Percentiles rank a stretch among this genome's conserved stretches.
phyloP scores from a whole-genome alignment of 23 tunicate species.

The Clavelina lepadiformis region DNA sequence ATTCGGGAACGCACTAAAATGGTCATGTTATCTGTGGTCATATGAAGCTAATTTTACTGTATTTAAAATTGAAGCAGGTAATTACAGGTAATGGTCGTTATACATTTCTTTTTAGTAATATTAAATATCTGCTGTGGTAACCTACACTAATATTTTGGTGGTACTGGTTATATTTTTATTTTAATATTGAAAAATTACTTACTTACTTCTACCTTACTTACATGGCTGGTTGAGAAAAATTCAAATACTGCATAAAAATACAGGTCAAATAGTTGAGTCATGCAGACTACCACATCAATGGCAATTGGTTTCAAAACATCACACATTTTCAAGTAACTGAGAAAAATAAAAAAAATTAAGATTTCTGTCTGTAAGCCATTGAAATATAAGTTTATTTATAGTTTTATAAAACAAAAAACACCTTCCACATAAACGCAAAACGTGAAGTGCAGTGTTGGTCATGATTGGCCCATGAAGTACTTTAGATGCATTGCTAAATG shows the following conservation, averaged over 20 bases:
- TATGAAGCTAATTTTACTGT: too few species aligned
- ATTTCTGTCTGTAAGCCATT: background rate
- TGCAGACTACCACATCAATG: conserved; percentile 64
- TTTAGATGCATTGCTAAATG: background rate
- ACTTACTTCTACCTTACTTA: too few species aligned
- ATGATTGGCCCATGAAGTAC: conserved; percentile 47
- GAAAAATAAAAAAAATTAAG: conserved; percentile 5
- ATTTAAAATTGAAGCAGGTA: too few species aligned
- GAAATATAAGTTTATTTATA: background rate
- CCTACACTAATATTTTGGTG: too few species aligned
- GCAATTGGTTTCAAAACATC: conserved; percentile 76
- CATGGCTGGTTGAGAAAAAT: conserved; percentile 47
- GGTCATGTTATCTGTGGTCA: too few species aligned
- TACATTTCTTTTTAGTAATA: too few species aligned
- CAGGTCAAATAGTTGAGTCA: conserved; percentile 71
- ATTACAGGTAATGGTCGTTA: too few species aligned
- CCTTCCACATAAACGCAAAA: conserved; percentile 77
- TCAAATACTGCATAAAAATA: conserved; percentile 54
- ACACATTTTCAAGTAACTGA: conserved; percentile 84
- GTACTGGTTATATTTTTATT: too few species aligned
- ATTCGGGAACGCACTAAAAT: too few species aligned
- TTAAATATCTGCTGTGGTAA: too few species aligned
- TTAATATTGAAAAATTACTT: too few species aligned
- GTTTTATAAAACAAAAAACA: background rate
- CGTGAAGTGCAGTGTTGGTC: conserved; percentile 79